A percentile compares a stretch with the other conserved stretches of the same genome.
Evolutionary conservation across 2,888 invertebrate species (phyloP).

Genomic region (Hydropsyche betteni): DNA sequence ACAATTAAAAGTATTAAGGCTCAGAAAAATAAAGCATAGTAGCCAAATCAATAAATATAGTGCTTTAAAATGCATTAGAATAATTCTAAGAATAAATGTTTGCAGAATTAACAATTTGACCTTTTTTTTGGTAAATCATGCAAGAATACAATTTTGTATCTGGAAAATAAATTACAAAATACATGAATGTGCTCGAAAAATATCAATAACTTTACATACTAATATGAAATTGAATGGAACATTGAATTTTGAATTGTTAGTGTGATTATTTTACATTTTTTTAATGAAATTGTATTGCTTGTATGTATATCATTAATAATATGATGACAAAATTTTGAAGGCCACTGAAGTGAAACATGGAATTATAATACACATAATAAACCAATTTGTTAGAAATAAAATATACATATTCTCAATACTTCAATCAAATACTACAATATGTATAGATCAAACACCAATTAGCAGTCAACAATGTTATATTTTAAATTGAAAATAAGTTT

Average conservation of each 20-base stretch:
- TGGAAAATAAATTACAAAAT: too few species aligned
- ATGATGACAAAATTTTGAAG: slow-evolving; percentile 31
- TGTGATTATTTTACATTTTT: slow-evolving; percentile 17
- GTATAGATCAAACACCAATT: slow-evolving; percentile 6
- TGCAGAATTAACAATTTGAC: too few species aligned
- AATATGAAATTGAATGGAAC: slow-evolving; percentile 6
- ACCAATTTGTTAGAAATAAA: slow-evolving; percentile 19
- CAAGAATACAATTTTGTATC: too few species aligned
- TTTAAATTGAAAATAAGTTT: slow-evolving; percentile 22
- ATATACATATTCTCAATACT: slow-evolving; percentile 16
- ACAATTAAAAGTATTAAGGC: too few species aligned
- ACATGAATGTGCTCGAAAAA: too few species aligned
- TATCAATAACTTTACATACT: neutral
- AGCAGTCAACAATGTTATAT: slow-evolving; percentile 25
- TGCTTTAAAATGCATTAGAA: too few species aligned
- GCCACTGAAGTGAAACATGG: slow-evolving; percentile 31
- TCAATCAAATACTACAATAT: slow-evolving; percentile 16
- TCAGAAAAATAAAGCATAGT: too few species aligned
- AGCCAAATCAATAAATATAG: too few species aligned
- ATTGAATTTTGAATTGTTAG: neutral
- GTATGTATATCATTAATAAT: slow-evolving; percentile 17
- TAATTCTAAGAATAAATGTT: too few species aligned
- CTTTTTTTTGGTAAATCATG: too few species aligned
- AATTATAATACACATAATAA: slow-evolving; percentile 23
- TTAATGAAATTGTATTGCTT: slow-evolving; percentile 26